These are phyloP conservation scores for Lacerta bilineata DNA, from an alignment of 2,797 vertebrate species.

Conservation along the genomic window DNA sequence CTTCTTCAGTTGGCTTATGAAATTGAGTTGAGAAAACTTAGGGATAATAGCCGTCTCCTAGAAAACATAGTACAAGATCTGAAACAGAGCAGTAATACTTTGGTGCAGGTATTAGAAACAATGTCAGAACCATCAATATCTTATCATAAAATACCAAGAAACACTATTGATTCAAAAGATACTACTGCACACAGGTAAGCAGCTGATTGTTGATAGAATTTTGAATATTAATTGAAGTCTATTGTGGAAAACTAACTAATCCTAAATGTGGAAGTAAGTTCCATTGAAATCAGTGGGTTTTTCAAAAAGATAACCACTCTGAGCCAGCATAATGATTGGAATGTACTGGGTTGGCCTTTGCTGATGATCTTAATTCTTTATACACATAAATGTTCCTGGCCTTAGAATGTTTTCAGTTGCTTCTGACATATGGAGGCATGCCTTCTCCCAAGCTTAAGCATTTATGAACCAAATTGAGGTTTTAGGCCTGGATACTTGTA, in stretches of 20 bases:
- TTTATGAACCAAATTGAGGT: background rate
- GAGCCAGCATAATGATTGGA: background rate
- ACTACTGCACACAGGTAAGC: conserved; percentile 85
- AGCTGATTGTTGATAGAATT: background rate
- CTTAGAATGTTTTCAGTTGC: background rate
- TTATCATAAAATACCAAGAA: conserved; percentile 75
- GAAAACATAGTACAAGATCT: conserved; percentile 80
- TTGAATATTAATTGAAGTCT: background rate
- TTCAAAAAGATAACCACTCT: background rate
- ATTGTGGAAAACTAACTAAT: background rate
- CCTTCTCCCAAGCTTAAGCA: background rate
- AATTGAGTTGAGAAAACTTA: conserved; percentile 85
- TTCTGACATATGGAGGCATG: background rate
- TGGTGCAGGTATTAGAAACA: conserved; percentile 75
- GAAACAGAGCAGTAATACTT: conserved; percentile 67
- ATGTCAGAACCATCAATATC: conserved; percentile 80
- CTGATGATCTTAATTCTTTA: background rate
- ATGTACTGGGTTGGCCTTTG: background rate
- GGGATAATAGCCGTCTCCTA: conserved; percentile 78
- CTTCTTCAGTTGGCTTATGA: conserved; percentile 87
- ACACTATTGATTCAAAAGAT: conserved; percentile 85
- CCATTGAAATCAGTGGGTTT: background rate
- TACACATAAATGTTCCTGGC: background rate
- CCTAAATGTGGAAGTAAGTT: background rate
- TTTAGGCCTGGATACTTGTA: background rate